phyloP scores from a whole-genome alignment of 2,888 invertebrate genomes.

The Xestia ashworthii region DNA sequence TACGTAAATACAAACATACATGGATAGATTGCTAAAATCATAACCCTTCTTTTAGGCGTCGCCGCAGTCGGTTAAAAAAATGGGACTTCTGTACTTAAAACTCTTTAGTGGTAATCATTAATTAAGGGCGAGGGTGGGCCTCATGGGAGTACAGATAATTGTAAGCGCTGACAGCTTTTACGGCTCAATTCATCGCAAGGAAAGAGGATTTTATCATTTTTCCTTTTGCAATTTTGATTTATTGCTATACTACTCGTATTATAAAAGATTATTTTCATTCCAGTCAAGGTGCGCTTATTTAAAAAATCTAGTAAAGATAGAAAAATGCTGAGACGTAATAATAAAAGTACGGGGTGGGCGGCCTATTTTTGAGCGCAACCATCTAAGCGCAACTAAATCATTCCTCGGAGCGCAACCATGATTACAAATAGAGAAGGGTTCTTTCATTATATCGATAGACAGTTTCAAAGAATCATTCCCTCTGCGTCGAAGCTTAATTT shows the following conservation, averaged over 20 bases:
- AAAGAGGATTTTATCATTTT: constrained; percentile 27
- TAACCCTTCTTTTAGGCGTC: too few relatives aligned
- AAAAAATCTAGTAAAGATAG: not conserved
- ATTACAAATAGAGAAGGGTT: too few relatives aligned
- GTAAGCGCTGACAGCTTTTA: constrained; percentile 70
- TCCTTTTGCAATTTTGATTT: constrained; percentile 25
- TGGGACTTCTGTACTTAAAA: constrained; percentile 29
- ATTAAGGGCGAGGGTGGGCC: constrained; percentile 56
- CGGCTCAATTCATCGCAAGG: constrained; percentile 52
- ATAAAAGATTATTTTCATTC: not conserved
- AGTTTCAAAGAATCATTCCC: too few relatives aligned
- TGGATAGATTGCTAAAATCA: too few relatives aligned
- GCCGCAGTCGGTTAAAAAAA: too few relatives aligned
- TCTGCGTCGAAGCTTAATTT: too few relatives aligned
- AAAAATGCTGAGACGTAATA: not conserved
- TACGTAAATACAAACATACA: too few relatives aligned
- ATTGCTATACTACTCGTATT: constrained; percentile 1
- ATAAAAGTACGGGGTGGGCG: too few relatives aligned
- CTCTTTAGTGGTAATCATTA: constrained; percentile 23
- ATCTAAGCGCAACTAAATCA: too few relatives aligned
- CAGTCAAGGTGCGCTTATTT: not conserved
- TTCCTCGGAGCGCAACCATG: too few relatives aligned
- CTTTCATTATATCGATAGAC: too few relatives aligned
- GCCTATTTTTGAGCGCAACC: too few relatives aligned
- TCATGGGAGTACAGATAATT: constrained; percentile 67